A percentile compares a stretch with the other conserved stretches of the same genome.
Conservation (phyloP, 1,140 invertebrate species). For the Lepidurus arcticus region DNA sequence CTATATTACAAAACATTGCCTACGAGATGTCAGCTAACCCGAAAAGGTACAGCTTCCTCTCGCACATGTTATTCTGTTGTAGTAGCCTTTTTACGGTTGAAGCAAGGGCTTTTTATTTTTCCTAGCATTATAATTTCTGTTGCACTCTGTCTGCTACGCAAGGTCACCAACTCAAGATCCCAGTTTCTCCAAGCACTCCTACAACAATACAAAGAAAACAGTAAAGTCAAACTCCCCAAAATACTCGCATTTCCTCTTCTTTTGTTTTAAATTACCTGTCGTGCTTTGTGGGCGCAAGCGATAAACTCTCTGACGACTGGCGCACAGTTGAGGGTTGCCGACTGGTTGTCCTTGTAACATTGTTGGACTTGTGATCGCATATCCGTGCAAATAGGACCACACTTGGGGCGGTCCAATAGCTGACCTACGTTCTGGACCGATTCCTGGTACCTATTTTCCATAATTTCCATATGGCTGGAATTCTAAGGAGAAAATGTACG, state of each 20-base stretch:
- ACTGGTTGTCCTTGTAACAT: conserved; percentile 32
- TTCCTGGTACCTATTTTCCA: conserved; percentile 29
- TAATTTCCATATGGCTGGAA: conserved; percentile 1
- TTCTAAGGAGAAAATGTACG: background rate
- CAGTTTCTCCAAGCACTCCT: conserved; percentile 4
- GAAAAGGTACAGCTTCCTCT: background rate
- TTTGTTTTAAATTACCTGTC: conserved; percentile 28
- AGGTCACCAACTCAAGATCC: conserved; percentile 4
- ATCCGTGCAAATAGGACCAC: conserved; percentile 27
- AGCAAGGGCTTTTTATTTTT: conserved; percentile 14
- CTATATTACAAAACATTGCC: conserved; percentile 22
- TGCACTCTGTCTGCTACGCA: background rate
- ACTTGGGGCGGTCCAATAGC: conserved; percentile 23
- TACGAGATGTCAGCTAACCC: background rate
- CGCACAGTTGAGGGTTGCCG: conserved; percentile 27
- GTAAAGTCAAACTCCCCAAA: background rate
- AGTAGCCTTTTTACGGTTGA: conserved; percentile 15
- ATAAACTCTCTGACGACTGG: conserved; percentile 31
- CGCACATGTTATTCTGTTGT: conserved; percentile 1
- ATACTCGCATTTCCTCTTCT: background rate
- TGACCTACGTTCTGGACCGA: conserved; percentile 29
- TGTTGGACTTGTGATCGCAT: conserved; percentile 24
- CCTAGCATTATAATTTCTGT: conserved; percentile 19
- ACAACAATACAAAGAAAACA: background rate
- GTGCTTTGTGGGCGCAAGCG: conserved; percentile 30